Conservation (phyloP, 2,113 vertebrate genomes). For the Todiramphus saurophagus region DNA sequence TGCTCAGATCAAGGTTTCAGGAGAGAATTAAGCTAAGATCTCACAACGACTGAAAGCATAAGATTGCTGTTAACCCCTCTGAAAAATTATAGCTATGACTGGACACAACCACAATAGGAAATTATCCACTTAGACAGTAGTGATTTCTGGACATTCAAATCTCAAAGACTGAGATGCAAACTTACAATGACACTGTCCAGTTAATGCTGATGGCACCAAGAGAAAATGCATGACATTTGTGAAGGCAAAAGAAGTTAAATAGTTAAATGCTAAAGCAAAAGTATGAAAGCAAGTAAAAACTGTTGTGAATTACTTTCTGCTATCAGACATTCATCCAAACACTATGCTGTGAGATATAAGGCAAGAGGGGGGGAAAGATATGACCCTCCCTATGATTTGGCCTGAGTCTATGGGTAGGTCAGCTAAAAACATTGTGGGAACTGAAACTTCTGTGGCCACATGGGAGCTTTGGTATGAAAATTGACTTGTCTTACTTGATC, state of each 20-base stretch:
- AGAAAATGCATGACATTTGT: neutral
- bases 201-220: neutral
- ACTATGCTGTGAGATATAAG: neutral
- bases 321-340: neutral
- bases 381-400: neutral
- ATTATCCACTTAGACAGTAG: neutral
- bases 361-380: neutral
- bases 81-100: neutral
- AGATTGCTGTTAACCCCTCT: neutral
- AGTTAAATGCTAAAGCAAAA: neutral
- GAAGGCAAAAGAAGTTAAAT: neutral
- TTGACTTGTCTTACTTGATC: conserved; percentile 13
- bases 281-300: neutral
- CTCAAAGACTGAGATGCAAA: neutral
- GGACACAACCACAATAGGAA: neutral
- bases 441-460: conserved; percentile 25
- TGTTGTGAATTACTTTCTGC: neutral
- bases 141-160: neutral
- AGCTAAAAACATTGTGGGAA: conserved; percentile 53
- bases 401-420: neutral
- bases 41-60: neutral
- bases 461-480: conserved; percentile 53
- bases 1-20: neutral
- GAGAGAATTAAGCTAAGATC: neutral
- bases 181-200: neutral